Evolutionary conservation across 2,797 vertebrate species (phyloP).

Genomic region (Neosilurus mollespiculum): DNA sequence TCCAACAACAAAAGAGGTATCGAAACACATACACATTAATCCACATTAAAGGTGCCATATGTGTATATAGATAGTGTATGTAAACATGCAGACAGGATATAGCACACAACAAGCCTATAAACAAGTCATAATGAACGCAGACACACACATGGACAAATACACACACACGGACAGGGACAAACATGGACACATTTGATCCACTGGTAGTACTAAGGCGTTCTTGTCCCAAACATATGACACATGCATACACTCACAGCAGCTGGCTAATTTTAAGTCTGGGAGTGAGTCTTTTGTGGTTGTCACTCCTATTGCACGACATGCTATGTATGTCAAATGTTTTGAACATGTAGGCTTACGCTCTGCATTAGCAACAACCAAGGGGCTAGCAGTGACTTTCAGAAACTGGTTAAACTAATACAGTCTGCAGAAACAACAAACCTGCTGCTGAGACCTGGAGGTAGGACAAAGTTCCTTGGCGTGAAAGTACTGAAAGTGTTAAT

Average conservation of each 20-base stretch:
- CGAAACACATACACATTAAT: neutral
- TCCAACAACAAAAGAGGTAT: neutral
- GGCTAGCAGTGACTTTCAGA: conserved; percentile 63
- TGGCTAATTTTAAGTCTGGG: conserved; percentile 74
- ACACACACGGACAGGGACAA: neutral
- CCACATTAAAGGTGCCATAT: neutral
- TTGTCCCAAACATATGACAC: conserved; percentile 11
- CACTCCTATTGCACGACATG: conserved; percentile 76
- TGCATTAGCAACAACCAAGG: conserved; percentile 74
- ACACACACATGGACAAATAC: neutral
- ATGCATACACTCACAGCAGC: conserved; percentile 35
- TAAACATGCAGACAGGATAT: neutral
- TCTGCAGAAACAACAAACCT: conserved; percentile 65
- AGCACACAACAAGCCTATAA: neutral
- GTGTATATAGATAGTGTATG: neutral
- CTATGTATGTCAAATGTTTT: conserved; percentile 76
- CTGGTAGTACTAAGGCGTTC: neutral
- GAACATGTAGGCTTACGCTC: conserved; percentile 67
- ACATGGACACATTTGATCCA: neutral
- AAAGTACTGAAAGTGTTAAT: neutral
- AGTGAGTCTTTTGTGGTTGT: conserved; percentile 73
- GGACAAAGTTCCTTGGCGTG: conserved; percentile 53
- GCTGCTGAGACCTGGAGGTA: conserved; percentile 75
- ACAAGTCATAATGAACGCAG: neutral
- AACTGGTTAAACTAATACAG: conserved; percentile 65